Evolutionary conservation across 1,140 invertebrate genomes (phyloP), one percentile per base, ranked within the genome.

Genomic region (Lepidurus apus): DNA sequence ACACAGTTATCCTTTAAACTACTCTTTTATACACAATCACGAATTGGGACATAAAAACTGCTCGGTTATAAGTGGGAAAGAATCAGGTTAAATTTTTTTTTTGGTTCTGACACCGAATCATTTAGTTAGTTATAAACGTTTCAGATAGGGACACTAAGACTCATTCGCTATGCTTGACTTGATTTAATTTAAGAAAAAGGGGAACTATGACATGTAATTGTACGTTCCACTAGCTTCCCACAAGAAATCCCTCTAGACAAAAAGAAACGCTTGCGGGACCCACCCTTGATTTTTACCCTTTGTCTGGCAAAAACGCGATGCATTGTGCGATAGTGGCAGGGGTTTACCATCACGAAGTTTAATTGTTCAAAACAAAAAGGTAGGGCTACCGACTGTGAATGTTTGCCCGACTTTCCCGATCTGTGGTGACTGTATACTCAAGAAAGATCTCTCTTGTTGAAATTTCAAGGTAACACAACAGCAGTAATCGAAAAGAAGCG

Each of bases 221-320:
- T 65, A 65, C 53, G 53, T 21, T n/a, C 17, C 53, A 13, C 17
- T 65, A 65, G 53, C 53, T 21, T 7, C 11, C 53, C 3, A n/a
- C 13, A 17, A 65, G 21, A 65, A 65, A 65, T 65, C 53, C 53
- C 53, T 17, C 53, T 65, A n/a, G 1, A 65, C 10, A 11, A 65
- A 7, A 34, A 34, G 34, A 34, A 34, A 4, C 34, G 34, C 34
- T 34, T 34, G 34, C 34, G 34, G 4, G 53, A 65, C 53, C 53
- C 53, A 65, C 53, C 53, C 53, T 65, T 65, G n/a, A 65, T 65
- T 65, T 65, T 65, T 65, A 65, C n/a, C 53, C 53, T 21, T 65
- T 65, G 17, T n/a, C 21, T 1, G 21, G 17, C 5, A n/a, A 65
- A 13, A n/a, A n/a, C 53, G 53, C 21, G 53, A 65, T 21, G 21